Conservation (phyloP, 2,888 invertebrate species). For the Yponomeuta malinellus region DNA sequence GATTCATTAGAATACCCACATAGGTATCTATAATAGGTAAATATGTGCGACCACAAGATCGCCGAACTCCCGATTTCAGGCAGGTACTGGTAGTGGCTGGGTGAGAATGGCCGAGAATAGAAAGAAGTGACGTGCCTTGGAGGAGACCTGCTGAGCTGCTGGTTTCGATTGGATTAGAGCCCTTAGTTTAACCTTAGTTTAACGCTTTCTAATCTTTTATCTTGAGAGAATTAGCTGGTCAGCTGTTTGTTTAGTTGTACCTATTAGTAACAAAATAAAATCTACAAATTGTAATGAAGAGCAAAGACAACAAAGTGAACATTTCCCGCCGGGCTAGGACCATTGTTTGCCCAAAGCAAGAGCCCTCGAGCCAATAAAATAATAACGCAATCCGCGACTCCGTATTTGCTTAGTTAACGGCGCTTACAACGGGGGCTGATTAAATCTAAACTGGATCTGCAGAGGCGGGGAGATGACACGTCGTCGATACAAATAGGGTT, state of each 20-base stretch:
- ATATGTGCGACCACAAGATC: no score
- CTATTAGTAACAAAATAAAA: background rate
- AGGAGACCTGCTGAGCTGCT: no score
- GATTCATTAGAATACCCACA: background rate
- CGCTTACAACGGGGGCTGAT: constrained; percentile 37
- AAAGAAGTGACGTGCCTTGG: no score
- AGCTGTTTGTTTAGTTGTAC: no score
- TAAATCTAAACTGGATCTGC: constrained; percentile 67
- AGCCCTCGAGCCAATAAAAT: constrained; percentile 66
- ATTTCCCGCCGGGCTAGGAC: background rate
- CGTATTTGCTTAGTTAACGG: constrained; percentile 56
- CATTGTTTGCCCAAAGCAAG: background rate
- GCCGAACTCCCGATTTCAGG: no score
- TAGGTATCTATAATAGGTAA: background rate
- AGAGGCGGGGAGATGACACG: constrained; percentile 58
- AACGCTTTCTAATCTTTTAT: no score
- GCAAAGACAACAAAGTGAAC: background rate
- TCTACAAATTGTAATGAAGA: background rate
- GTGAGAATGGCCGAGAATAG: no score
- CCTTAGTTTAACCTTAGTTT: no score
- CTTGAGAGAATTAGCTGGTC: background rate
- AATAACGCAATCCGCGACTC: constrained; percentile 58
- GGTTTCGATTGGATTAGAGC: no score
- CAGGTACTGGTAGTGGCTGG: no score
- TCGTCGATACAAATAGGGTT: constrained; percentile 16